phyloP scores from a whole-genome alignment of 1,140 invertebrate genomes.

The Danaus plexippus region DNA sequence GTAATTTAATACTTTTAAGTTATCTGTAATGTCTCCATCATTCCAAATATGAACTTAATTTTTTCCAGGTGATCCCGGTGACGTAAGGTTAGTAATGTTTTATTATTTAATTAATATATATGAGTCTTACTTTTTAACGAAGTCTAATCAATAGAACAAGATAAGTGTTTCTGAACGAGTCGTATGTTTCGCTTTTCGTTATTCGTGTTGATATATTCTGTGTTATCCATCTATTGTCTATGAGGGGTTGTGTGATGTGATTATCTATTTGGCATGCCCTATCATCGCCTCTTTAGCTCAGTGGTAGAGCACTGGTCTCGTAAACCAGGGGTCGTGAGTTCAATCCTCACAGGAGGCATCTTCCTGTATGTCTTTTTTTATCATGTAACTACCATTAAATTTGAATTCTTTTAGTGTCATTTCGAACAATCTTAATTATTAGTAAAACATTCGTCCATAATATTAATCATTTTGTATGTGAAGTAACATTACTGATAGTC shows the following conservation, averaged over 20 bases:
- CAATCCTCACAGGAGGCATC: conserved; percentile 87
- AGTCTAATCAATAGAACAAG: neutral
- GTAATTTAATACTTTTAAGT: neutral
- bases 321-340: conserved; percentile 95
- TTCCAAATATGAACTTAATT: too few relatives aligned
- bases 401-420: too few relatives aligned
- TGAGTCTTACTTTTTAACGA: conserved; percentile 6
- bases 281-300: conserved; percentile 88
- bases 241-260: neutral
- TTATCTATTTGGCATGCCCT: conserved; percentile 30
- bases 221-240: too few relatives aligned
- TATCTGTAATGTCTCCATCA: too few relatives aligned
- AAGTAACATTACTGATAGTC: neutral
- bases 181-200: too few relatives aligned
- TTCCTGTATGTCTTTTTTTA: neutral
- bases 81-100: neutral
- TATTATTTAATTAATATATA: neutral
- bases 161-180: too few relatives aligned
- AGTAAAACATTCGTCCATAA: too few relatives aligned
- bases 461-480: too few relatives aligned
- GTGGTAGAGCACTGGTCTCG: conserved; percentile 95
- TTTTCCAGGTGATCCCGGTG: too few relatives aligned
- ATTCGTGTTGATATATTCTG: too few relatives aligned
- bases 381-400: neutral
- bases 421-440: too few relatives aligned